Evolutionary conservation across 1,140 invertebrate genomes (phyloP).

Genomic region (Orchesella cincta): DNA sequence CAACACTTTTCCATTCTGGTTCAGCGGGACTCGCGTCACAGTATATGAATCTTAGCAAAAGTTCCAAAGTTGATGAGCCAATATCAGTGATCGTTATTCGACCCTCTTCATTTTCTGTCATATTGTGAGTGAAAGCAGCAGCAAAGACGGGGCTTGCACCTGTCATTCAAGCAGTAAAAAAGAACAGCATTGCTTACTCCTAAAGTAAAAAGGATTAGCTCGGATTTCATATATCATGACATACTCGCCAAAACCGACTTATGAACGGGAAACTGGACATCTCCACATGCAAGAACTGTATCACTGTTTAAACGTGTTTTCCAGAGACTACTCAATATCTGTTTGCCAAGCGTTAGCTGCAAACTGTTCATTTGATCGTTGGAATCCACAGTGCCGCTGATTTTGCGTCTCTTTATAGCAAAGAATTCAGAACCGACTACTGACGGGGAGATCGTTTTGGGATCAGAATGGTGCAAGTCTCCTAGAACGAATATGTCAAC

Average conservation of each 20-base stretch:
- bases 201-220: no score
- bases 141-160: constrained; percentile 4
- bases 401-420: background rate
- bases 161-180: background rate
- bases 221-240: no score
- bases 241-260: background rate
- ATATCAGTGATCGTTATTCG: background rate
- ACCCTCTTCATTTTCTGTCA: background rate
- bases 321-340: background rate
- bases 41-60: background rate
- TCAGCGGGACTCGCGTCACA: background rate
- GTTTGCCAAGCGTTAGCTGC: background rate
- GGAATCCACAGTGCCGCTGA: background rate
- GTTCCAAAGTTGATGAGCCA: background rate
- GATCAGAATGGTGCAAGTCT: background rate
- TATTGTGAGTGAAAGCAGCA: background rate
- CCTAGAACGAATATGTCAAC: background rate
- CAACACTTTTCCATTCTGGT: background rate
- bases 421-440: background rate
- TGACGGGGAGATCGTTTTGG: background rate
- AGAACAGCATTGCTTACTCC: background rate
- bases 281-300: background rate
- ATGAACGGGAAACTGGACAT: background rate
- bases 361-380: background rate
- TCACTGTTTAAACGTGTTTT: background rate